Evolutionary conservation across 2,797 vertebrate species (phyloP), one percentile per base, ranked within the genome.

Genomic region (Gadopsis bispinosus): DNA sequence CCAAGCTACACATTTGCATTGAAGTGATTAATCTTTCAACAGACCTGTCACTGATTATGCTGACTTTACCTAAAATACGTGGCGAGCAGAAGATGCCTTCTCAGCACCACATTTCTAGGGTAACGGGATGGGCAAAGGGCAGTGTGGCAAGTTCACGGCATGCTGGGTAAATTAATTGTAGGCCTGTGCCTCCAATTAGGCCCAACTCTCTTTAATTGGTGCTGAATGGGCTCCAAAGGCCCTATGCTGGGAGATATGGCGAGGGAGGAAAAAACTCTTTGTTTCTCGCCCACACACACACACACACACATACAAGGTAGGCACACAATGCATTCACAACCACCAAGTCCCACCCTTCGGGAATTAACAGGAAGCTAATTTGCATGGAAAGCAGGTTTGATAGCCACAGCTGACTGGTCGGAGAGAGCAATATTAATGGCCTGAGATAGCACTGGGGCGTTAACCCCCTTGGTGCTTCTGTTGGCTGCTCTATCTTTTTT

Each of bases 321-420:
- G 39, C 82, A 82, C 88, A 87, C 88, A 93, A 85, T 83, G 72
- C 73, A 69, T 77, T 79, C 81, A 63, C 59, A 74, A 53, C 60
- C 69, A 84, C 59, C 58, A 69, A 87, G 78, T 86, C 86, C 84
- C 81, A 73, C 71, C 90, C 91, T 87, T 75, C 75, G 88, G 89
- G 89, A 93, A 88, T 92, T 91, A 94, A 93, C 89, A 92, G 91
- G 88, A 87, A 86, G 76, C 88, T 94, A 80, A 94, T 94, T 94
- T 93, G 88, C 94, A 95, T 95, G 89, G 91, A 95, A 94, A 95
- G 90, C 92, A 93, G 93, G 86, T 90, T 91, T 92, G 89, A 91
- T 87, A 89, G 90, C 82, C 80, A 91, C 88, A 92, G 89, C 81
- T 93, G 92, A 91, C 85, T 93, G 89, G 89, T 92, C 81, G 71